Evolutionary conservation across 37 sponge, comb jelly and placozoan species (phyloP).

Genomic region (Cladorhizidae sp.): DNA sequence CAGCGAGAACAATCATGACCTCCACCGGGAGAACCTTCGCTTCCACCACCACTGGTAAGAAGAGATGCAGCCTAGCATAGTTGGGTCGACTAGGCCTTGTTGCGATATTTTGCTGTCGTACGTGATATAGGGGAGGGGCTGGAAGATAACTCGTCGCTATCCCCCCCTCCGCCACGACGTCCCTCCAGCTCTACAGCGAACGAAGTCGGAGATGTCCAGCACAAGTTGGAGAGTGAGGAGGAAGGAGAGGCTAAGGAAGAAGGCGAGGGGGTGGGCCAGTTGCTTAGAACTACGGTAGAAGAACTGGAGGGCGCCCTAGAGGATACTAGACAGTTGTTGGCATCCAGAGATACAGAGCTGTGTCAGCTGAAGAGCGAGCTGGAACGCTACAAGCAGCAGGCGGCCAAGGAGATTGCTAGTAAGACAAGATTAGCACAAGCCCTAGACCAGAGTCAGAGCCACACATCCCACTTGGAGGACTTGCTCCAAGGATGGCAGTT

Average conservation of each 20-base stretch:
- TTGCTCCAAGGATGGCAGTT: conserved; percentile 74
- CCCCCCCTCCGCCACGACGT: background rate
- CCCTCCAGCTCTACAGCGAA: no score
- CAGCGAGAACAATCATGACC: no score
- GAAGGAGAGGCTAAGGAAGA: no score
- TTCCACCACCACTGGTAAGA: no score
- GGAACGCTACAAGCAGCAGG: conserved; percentile 59
- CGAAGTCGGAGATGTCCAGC: background rate
- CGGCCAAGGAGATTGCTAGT: conserved; percentile 68
- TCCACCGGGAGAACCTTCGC: no score
- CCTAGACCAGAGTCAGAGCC: conserved; percentile 58
- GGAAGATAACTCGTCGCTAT: background rate
- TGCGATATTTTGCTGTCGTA: no score
- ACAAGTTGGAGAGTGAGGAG: background rate
- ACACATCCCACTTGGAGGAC: conserved; percentile 59
- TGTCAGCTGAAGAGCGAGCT: conserved; percentile 32
- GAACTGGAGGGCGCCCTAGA: conserved; percentile 50
- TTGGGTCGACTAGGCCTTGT: no score
- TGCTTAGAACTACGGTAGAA: conserved; percentile 43
- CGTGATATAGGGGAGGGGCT: background rate
- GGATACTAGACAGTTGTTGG: conserved; percentile 54
- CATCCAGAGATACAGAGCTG: conserved; percentile 56
- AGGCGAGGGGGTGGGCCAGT: conserved; percentile 35
- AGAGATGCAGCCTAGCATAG: no score
- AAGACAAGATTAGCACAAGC: conserved; percentile 75